Evolutionary conservation across 2,888 invertebrate species (phyloP).

Genomic region (Rhabditoides inermis): DNA sequence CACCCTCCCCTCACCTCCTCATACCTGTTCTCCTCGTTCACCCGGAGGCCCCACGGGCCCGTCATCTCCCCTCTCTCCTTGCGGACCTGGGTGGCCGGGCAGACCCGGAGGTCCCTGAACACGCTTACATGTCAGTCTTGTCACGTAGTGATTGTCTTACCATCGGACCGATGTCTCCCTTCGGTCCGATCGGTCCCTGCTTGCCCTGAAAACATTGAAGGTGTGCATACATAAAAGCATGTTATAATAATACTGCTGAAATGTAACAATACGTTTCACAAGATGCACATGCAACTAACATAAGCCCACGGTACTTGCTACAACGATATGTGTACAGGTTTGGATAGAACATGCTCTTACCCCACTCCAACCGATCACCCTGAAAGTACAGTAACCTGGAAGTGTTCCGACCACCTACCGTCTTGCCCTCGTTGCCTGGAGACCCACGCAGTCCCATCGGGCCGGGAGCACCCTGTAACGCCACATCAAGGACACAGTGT

Average conservation of each 20-base stretch:
- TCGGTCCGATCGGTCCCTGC: conserved; percentile 32
- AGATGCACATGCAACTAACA: too few relatives aligned
- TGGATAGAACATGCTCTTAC: too few relatives aligned
- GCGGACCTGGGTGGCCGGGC: conserved; percentile 30
- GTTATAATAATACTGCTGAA: too few relatives aligned
- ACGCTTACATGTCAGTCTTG: background rate
- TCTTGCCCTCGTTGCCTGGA: conserved; percentile 32
- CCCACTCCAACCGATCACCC: too few relatives aligned
- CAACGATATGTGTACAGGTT: too few relatives aligned
- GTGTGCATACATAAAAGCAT: conserved; percentile 1
- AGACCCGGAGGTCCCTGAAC: conserved; percentile 35
- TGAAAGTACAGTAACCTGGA: too few relatives aligned
- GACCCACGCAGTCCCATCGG: conserved; percentile 41
- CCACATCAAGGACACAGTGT: background rate
- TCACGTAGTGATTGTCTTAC: conserved; percentile 7
- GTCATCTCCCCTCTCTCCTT: conserved; percentile 40
- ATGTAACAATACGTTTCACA: too few relatives aligned
- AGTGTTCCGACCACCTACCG: conserved; percentile 17
- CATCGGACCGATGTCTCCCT: conserved; percentile 39
- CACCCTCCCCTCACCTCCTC: too few relatives aligned
- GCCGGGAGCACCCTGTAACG: conserved; percentile 42
- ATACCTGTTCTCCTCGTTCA: conserved; percentile 33
- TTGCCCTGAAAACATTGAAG: conserved; percentile 32
- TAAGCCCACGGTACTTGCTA: too few relatives aligned
- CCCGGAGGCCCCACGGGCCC: conserved; percentile 14